These are phyloP conservation scores for Callosobruchus maculatus DNA, from an alignment of 2,888 invertebrate genomes.

Conservation along the genomic window DNA sequence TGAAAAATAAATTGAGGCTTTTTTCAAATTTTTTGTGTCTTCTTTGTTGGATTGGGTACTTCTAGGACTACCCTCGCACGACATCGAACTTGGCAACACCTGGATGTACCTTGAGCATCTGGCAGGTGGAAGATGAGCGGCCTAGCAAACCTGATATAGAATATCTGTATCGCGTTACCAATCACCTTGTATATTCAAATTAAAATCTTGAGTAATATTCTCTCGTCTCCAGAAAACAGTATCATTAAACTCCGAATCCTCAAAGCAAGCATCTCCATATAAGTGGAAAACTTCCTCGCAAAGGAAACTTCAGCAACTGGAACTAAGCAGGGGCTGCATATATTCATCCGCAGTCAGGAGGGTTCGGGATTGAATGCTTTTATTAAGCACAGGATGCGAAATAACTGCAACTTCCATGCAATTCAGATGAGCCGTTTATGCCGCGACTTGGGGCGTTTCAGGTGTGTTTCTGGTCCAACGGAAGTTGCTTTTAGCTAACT, in stretches of 20 bases:
- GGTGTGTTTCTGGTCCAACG: not conserved
- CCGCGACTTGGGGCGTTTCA: not conserved
- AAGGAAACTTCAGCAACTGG: not conserved
- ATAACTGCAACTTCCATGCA: not conserved
- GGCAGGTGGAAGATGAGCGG: too few relatives aligned
- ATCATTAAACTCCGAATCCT: not conserved
- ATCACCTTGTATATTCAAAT: too few relatives aligned
- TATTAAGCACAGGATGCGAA: not conserved
- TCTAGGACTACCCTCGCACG: too few relatives aligned
- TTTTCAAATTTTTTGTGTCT: too few relatives aligned
- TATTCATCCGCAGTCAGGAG: not conserved
- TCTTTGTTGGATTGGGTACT: too few relatives aligned
- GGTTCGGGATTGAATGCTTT: not conserved
- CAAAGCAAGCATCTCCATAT: not conserved
- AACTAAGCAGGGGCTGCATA: not conserved
- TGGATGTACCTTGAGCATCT: too few relatives aligned
- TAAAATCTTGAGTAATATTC: not conserved
- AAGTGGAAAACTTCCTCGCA: not conserved
- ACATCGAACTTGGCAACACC: too few relatives aligned
- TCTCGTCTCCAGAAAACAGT: not conserved
- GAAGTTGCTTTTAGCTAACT: not conserved
- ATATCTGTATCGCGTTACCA: too few relatives aligned
- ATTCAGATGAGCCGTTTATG: not conserved
- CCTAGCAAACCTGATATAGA: too few relatives aligned
- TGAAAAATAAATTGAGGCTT: too few relatives aligned